phyloP scores from a whole-genome alignment of 1,140 invertebrate species.

The Lepidurus arcticus region DNA sequence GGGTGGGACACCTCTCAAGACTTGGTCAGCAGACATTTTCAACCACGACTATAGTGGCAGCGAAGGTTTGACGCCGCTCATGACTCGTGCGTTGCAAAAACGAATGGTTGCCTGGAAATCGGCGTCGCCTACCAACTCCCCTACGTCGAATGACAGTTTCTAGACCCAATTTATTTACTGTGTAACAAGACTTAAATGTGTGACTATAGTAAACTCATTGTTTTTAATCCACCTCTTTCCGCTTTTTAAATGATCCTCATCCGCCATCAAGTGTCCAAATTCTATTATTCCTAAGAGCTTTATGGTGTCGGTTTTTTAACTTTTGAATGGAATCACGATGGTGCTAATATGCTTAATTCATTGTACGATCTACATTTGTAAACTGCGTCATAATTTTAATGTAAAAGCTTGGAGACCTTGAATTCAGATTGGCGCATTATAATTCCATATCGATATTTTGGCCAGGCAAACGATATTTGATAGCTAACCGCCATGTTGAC shows the following conservation, averaged over 20 bases:
- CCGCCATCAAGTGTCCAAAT: neutral
- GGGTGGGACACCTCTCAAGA: conserved; percentile 25
- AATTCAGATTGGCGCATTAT: neutral
- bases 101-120: conserved; percentile 28
- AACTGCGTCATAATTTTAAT: neutral
- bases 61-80: conserved; percentile 29
- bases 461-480: neutral
- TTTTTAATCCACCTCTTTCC: neutral
- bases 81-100: conserved; percentile 29
- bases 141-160: conserved; percentile 27
- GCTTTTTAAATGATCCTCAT: neutral
- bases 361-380: too few relatives aligned
- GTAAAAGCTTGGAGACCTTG: neutral
- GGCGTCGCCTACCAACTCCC: conserved; percentile 22
- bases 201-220: neutral
- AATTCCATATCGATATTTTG: neutral
- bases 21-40: neutral
- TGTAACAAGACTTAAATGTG: too few relatives aligned
- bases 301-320: neutral
- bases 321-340: neutral
- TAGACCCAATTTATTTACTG: too few relatives aligned
- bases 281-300: conserved; percentile 12
- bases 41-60: conserved; percentile 22
- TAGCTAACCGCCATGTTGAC: conserved; percentile 7
- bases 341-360: neutral